Conservation (phyloP, 2,113 vertebrate species). For the Dasyprocta punctata region DNA sequence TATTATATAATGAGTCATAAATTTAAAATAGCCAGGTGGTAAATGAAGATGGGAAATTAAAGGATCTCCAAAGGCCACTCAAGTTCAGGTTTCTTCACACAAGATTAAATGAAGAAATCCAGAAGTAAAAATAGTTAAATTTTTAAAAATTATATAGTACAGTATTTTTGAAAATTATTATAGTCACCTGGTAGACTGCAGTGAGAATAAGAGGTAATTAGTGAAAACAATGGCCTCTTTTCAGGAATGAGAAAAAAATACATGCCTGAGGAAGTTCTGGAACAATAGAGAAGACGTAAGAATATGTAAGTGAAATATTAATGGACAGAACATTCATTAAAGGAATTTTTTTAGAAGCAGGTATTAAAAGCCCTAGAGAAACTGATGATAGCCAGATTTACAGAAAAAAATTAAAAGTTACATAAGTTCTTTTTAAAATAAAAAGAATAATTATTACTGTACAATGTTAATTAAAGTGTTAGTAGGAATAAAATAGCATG, state of each 20-base stretch:
- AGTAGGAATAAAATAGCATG: not conserved
- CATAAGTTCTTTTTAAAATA: constrained; percentile 9
- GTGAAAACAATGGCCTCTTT: not conserved
- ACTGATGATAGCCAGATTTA: not conserved
- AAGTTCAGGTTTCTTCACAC: not conserved
- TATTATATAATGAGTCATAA: not conserved
- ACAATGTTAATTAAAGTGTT: not conserved
- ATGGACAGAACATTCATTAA: not conserved
- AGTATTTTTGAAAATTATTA: constrained; percentile 5
- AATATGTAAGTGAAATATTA: not conserved
- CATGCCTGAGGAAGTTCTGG: not conserved
- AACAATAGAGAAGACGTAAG: not conserved
- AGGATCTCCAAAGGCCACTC: not conserved
- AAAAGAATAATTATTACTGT: not conserved
- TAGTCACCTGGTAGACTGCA: not conserved
- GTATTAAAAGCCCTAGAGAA: constrained; percentile 35
- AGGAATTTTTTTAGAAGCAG: constrained; percentile 28
- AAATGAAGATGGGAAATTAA: not conserved
- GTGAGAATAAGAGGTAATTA: not conserved
- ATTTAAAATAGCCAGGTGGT: not conserved
- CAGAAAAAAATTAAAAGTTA: constrained; percentile 32
- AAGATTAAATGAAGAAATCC: not conserved
- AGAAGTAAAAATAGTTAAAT: not conserved
- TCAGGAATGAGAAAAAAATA: not conserved
- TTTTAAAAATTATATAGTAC: not conserved